Evolutionary conservation across 2,797 vertebrate species (phyloP).

Genomic region (Chelonia mydas): DNA sequence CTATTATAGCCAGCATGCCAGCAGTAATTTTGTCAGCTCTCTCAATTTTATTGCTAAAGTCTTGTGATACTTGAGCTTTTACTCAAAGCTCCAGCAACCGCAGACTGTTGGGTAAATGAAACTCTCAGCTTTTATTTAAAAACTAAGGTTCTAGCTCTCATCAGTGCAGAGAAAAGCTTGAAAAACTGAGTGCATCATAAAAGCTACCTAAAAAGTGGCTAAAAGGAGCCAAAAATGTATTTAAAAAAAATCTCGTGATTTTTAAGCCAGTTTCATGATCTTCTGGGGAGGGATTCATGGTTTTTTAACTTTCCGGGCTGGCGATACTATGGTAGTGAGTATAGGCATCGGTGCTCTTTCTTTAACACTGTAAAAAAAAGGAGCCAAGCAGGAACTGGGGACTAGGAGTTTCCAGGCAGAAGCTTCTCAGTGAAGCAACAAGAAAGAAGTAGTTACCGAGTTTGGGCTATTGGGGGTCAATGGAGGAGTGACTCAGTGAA

Average conservation of each 20-base stretch:
- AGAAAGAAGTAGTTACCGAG: neutral
- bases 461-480: neutral
- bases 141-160: neutral
- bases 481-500: rapidly evolving
- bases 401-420: neutral
- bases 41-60: neutral
- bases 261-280: neutral
- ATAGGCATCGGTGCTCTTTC: neutral
- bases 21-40: neutral
- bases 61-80: neutral
- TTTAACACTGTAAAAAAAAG: neutral
- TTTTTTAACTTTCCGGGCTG: neutral
- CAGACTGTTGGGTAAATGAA: neutral
- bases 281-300: neutral
- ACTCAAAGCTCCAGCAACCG: neutral
- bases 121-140: neutral
- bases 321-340: neutral
- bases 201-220: neutral
- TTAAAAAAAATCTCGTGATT: neutral
- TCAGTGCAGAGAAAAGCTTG: neutral
- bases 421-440: neutral
- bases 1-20: neutral
- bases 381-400: neutral
- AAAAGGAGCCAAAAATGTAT: neutral
- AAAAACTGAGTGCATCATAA: neutral